Evolutionary conservation across 1,140 invertebrate species (phyloP).

Genomic region (Parasteatoda tepidariorum): DNA sequence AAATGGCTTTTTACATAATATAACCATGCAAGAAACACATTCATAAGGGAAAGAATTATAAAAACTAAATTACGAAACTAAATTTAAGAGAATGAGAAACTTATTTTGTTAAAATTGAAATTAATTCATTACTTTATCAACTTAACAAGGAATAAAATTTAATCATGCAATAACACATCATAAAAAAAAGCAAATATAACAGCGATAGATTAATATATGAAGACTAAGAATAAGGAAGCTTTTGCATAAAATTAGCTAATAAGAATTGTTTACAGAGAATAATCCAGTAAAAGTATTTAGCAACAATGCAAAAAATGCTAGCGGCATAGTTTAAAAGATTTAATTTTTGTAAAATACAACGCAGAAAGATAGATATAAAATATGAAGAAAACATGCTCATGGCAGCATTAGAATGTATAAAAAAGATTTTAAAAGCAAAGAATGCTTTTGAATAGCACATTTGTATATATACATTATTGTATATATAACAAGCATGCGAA

Average conservation of each 20-base stretch:
- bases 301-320: too few relatives aligned
- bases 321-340: not conserved
- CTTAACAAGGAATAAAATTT: too few relatives aligned
- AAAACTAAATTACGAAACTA: too few relatives aligned
- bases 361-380: not conserved
- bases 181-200: not conserved
- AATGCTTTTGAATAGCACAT: conserved; percentile 8
- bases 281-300: not conserved
- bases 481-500: conserved; percentile 44
- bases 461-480: conserved; percentile 32
- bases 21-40: not conserved
- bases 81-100: too few relatives aligned
- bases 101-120: too few relatives aligned
- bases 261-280: not conserved
- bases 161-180: not conserved
- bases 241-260: not conserved
- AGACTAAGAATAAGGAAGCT: not conserved
- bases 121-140: too few relatives aligned
- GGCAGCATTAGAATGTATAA: conserved; percentile 19
- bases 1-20: not conserved
- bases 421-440: conserved; percentile 12
- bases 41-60: not conserved
- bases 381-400: conserved; percentile 25
- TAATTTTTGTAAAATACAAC: not conserved
- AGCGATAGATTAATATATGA: not conserved